Base-by-base conservation (phyloP, 2,888 invertebrate species). In the Catocala nupta region DNA sequence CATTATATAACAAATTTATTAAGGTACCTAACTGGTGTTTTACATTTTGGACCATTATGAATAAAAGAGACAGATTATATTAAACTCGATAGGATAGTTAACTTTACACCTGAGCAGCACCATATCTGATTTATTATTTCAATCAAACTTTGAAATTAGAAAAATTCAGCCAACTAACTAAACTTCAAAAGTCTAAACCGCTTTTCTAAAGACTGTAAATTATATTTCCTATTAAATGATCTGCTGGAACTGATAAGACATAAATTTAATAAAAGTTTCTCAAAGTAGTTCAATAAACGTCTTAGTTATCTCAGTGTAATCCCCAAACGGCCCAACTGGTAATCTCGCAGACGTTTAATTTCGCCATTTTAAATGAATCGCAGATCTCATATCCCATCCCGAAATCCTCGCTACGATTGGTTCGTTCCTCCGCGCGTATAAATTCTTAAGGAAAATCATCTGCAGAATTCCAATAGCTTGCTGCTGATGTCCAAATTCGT, bases 401-500 rank as follows among this genome's bases (percentile, higher is more conserved):
- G 75, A 84, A 86, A 86, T 84, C 81, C 82, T 85, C 72, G 65
- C 68, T 65, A 45, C 81, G 83, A 86, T 85, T 85, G 84, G 82
- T 82, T 66, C 64, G 65, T 64, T 82, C 80, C 81, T 79, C 71
- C 77, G 78, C 79, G 82, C 83, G 82, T 86, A 90, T 88, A 89
- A 89, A 90, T 89, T 89, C 78, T 83, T 80, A 83, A 84, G 82
- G 84, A 87, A 89, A 83, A 87, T 88, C 88, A 89, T 89, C 87
- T 84, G 87, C 87, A 89, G 89, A 88, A 90, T 90, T 89, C 88
- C 88, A 92, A 91, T 91, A 89, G 85, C 80, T 80, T 83, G 84
- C 86, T 87, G 87, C 85, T 88, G 87, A 88, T 89, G 92, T 91
- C 91, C 89, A 87, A 88, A 90, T 85, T 83, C 78, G 83, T 93